phyloP scores from a whole-genome alignment of 1,140 invertebrate genomes.

The Drosophila micromelanica region DNA sequence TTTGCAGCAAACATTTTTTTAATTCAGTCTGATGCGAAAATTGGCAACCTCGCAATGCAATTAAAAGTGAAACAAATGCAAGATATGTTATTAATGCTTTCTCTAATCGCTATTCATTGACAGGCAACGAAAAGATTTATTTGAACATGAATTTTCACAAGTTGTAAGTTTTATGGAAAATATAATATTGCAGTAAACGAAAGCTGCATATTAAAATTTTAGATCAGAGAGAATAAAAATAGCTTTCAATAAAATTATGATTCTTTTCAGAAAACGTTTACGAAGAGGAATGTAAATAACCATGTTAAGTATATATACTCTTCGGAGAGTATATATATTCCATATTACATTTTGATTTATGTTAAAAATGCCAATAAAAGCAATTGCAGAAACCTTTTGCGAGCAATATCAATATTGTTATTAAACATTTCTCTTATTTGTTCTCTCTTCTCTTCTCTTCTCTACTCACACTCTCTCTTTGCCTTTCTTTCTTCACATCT shows the following conservation, averaged over 20 bases:
- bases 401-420: not conserved
- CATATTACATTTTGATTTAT: no score
- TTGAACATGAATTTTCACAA: not conserved
- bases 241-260: no score
- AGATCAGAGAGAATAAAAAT: not conserved
- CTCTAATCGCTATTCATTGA: slow-evolving; percentile 22
- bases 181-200: no score
- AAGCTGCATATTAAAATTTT: no score
- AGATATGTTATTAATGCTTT: slow-evolving; percentile 26
- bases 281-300: no score
- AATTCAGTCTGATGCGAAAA: slow-evolving; percentile 42
- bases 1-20: slow-evolving; percentile 1
- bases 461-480: not conserved
- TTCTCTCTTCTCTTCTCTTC: not conserved
- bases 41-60: slow-evolving; percentile 38
- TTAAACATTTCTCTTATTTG: no score
- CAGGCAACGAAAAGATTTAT: slow-evolving; percentile 4
- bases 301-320: no score
- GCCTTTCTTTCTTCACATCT: not conserved
- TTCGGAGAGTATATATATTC: no score
- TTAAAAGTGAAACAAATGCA: slow-evolving; percentile 36
- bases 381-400: not conserved
- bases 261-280: no score
- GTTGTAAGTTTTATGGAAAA: no score
- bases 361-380: no score